Evolutionary conservation across 2,888 invertebrate genomes (phyloP).

Genomic region (Biston stratarius): DNA sequence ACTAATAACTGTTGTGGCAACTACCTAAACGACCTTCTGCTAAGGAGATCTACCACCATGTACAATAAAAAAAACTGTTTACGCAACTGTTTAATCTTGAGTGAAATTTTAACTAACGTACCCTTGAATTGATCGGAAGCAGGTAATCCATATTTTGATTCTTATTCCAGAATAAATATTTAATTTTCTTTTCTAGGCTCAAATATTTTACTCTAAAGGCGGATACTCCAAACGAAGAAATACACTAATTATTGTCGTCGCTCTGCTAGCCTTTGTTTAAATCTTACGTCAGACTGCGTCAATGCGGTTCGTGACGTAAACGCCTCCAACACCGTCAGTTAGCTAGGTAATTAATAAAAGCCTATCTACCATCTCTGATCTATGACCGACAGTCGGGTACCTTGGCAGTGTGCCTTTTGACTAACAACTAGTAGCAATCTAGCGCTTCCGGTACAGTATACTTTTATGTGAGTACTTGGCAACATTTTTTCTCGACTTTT

Average conservation of each 20-base stretch:
- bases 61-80: too few relatives aligned
- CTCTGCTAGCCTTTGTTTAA: neutral
- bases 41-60: too few relatives aligned
- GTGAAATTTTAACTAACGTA: too few relatives aligned
- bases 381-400: slow-evolving; percentile 45
- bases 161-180: too few relatives aligned
- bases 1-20: too few relatives aligned
- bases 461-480: slow-evolving; percentile 12
- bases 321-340: slow-evolving; percentile 35
- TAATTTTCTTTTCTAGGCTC: too few relatives aligned
- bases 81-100: too few relatives aligned
- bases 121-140: too few relatives aligned
- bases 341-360: slow-evolving; percentile 34
- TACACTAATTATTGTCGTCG: neutral
- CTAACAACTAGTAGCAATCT: slow-evolving; percentile 70
- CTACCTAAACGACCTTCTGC: too few relatives aligned
- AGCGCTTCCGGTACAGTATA: slow-evolving; percentile 63
- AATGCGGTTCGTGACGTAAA: slow-evolving; percentile 14
- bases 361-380: slow-evolving; percentile 40
- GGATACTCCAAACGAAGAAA: too few relatives aligned
- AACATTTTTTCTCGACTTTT: neutral
- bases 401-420: slow-evolving; percentile 61
- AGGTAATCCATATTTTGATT: too few relatives aligned
- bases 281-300: neutral
- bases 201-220: too few relatives aligned